Conservation (phyloP, 2,113 vertebrate species). For the Trichomycterus rosablanca region DNA sequence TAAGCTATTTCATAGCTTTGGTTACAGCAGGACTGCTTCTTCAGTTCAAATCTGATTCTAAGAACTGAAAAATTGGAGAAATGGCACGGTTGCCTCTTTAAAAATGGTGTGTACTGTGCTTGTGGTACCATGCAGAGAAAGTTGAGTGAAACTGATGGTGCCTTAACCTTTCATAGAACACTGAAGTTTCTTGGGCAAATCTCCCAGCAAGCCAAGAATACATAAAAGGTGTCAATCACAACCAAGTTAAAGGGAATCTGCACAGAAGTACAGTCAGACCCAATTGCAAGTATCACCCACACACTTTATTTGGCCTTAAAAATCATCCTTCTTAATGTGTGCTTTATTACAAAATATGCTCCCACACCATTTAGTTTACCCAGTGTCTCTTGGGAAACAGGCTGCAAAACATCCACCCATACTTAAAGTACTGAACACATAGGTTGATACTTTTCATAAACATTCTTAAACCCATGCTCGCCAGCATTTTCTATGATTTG, state of each 20-base stretch:
- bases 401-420: neutral
- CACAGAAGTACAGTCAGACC: neutral
- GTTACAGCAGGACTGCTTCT: too few relatives aligned
- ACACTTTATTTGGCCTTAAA: neutral
- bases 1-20: too few relatives aligned
- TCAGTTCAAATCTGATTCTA: too few relatives aligned
- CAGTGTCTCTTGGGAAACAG: neutral
- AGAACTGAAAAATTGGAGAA: too few relatives aligned
- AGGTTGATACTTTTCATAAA: neutral
- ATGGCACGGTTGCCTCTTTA: too few relatives aligned
- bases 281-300: constrained; percentile 1
- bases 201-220: constrained; percentile 24
- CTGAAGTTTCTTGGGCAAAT: constrained; percentile 11
- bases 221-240: constrained; percentile 42
- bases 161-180: constrained; percentile 19
- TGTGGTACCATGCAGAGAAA: constrained; percentile 7
- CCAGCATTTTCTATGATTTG: constrained; percentile 9
- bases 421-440: neutral
- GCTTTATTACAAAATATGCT: neutral
- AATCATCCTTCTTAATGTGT: neutral
- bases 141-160: neutral
- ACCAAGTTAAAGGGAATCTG: neutral
- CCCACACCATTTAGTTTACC: constrained; percentile 4
- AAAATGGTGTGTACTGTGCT: neutral
- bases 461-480: neutral